phyloP scores from a whole-genome alignment of 2,797 vertebrate genomes.

The Acanthopagrus latus region DNA sequence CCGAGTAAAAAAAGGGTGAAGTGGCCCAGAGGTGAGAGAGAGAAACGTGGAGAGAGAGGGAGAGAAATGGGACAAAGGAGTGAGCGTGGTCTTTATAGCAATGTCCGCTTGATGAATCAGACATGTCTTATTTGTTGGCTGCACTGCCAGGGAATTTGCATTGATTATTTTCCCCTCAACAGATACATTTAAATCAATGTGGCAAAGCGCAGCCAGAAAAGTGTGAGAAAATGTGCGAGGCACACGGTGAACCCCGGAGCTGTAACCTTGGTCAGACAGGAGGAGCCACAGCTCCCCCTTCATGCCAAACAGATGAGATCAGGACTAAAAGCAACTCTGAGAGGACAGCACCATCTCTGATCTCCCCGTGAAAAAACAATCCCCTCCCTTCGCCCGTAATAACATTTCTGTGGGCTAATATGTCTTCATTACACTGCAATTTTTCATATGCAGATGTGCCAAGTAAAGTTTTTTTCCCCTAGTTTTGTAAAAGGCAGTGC shows the following conservation, averaged over 20 bases:
- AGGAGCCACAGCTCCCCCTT: conserved; percentile 99
- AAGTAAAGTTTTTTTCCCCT: conserved; percentile 41
- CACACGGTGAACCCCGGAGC: conserved; percentile 66
- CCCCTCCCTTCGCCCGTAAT: conserved; percentile 46
- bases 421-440: conserved; percentile 74
- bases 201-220: conserved; percentile 87
- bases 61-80: conserved; percentile 70
- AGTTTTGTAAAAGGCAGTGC: conserved; percentile 38
- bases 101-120: conserved; percentile 93
- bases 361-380: conserved; percentile 50
- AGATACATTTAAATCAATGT: conserved; percentile 94
- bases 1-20: conserved; percentile 80
- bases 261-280: conserved; percentile 84
- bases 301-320: conserved; percentile 90
- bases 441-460: conserved; percentile 62
- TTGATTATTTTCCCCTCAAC: conserved; percentile 97
- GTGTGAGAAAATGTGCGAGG: conserved; percentile 85
- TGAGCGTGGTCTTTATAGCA: conserved; percentile 91
- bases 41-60: conserved; percentile 33
- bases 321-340: conserved; percentile 70
- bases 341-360: conserved; percentile 65
- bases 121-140: conserved; percentile 89
- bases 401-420: conserved; percentile 71
- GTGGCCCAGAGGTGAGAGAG: conserved; percentile 83
- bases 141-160: conserved; percentile 94